Evolutionary conservation across 1,140 invertebrate genomes (phyloP).

Genomic region (Chymomyza costata): DNA sequence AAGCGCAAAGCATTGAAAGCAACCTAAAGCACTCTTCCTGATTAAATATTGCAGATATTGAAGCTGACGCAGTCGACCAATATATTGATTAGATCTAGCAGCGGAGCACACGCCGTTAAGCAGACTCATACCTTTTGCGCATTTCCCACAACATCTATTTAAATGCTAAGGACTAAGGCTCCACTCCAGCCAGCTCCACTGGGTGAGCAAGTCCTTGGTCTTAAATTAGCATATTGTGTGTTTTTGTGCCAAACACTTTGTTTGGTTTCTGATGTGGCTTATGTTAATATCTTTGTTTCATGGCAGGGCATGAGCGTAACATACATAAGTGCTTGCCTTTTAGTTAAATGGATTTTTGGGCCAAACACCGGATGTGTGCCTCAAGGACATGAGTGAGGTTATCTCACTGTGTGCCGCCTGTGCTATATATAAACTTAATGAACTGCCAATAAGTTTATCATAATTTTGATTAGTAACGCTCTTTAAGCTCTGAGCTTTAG

Average conservation of each 20-base stretch:
- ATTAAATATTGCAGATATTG: conserved; percentile 13
- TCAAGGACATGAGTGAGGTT: no score
- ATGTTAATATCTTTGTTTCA: conserved; percentile 3
- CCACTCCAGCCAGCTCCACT: no score
- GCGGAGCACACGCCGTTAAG: conserved; percentile 6
- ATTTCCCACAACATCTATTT: background rate
- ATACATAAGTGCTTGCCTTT: background rate
- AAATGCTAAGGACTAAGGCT: no score
- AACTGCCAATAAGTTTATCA: no score
- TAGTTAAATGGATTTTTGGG: no score
- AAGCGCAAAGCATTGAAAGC: conserved; percentile 17
- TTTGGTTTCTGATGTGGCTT: no score
- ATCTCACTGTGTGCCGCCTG: no score
- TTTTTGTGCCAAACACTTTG: no score
- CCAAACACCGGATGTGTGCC: no score
- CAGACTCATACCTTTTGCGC: conserved; percentile 1
- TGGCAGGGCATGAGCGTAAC: conserved; percentile 7
- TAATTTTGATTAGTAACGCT: no score
- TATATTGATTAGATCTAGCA: conserved; percentile 5
- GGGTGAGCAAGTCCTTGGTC: background rate
- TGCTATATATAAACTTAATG: no score
- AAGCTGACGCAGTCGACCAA: background rate
- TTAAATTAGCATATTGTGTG: conserved; percentile 28
- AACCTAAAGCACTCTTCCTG: conserved; percentile 34
- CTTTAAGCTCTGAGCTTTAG: no score